Conservation (phyloP, 2,888 invertebrate genomes). For the Mythimna albipuncta region DNA sequence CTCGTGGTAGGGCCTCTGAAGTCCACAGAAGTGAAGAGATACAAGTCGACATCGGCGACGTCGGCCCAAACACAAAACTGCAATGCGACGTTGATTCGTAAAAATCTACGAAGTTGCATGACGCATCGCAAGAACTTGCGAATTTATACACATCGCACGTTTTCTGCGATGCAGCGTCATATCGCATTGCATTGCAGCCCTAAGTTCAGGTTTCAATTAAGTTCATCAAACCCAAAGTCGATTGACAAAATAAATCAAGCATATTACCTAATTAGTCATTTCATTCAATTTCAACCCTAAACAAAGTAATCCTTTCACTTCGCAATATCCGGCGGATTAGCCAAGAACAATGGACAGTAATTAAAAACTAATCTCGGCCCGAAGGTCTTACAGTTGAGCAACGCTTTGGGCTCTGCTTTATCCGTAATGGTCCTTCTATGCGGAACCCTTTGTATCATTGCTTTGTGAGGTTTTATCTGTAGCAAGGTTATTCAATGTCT, state of each 20-base stretch:
- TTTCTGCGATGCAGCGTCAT: too few relatives aligned
- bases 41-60: too few relatives aligned
- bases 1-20: too few relatives aligned
- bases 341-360: constrained; percentile 73
- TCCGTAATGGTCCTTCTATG: constrained; percentile 31
- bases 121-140: too few relatives aligned
- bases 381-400: constrained; percentile 70
- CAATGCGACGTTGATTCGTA: too few relatives aligned
- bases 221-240: neutral
- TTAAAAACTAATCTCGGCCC: constrained; percentile 69
- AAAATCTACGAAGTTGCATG: too few relatives aligned
- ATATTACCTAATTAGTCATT: constrained; percentile 23
- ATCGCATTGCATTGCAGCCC: too few relatives aligned
- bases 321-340: constrained; percentile 68
- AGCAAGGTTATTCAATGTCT: constrained; percentile 1
- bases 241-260: constrained; percentile 15
- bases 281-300: constrained; percentile 26
- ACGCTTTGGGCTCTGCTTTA: constrained; percentile 42
- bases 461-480: constrained; percentile 6
- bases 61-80: too few relatives aligned
- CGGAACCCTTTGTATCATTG: constrained; percentile 36
- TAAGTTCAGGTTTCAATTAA: too few relatives aligned
- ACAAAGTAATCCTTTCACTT: constrained; percentile 61
- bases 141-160: too few relatives aligned
- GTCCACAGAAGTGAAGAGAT: too few relatives aligned